A percentile compares a stretch with the other conserved stretches of the same genome.
Conservation (phyloP, 2,797 vertebrate species). For the Poecile montanus region DNA sequence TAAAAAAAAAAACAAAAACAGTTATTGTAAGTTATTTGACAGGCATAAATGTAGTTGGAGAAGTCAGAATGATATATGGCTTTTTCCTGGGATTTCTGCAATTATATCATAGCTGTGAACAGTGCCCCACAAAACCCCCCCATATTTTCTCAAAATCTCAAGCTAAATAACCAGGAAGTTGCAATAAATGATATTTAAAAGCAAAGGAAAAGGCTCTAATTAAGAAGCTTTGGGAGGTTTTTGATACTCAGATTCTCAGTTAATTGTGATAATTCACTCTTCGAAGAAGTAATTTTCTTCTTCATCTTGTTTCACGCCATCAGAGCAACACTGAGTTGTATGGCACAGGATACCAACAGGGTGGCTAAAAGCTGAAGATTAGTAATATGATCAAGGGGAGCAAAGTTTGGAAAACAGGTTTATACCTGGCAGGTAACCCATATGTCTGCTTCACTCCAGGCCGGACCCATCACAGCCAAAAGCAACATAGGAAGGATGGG, state of each 20-base stretch:
- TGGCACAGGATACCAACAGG: background rate
- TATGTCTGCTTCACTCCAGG: background rate
- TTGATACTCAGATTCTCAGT: background rate
- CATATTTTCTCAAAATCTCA: background rate
- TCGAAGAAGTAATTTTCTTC: background rate
- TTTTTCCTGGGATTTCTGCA: background rate
- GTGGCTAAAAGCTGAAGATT: background rate
- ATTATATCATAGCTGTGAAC: background rate
- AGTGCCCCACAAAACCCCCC: fast-evolving
- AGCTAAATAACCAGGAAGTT: background rate
- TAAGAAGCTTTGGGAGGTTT: background rate
- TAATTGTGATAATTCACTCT: background rate
- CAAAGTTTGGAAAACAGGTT: background rate
- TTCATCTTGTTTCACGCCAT: background rate
- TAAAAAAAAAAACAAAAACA: background rate
- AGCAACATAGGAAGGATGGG: background rate
- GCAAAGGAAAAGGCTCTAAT: background rate
- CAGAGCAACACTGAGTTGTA: fast-evolving
- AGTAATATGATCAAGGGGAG: background rate
- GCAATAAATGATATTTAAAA: background rate
- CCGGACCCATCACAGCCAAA: background rate
- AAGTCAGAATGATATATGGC: background rate
- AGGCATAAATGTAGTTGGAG: background rate
- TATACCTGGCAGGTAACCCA: background rate
- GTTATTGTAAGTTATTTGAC: background rate